Base-by-base conservation (phyloP, 2,113 vertebrate species). In the Sterna hirundo region DNA sequence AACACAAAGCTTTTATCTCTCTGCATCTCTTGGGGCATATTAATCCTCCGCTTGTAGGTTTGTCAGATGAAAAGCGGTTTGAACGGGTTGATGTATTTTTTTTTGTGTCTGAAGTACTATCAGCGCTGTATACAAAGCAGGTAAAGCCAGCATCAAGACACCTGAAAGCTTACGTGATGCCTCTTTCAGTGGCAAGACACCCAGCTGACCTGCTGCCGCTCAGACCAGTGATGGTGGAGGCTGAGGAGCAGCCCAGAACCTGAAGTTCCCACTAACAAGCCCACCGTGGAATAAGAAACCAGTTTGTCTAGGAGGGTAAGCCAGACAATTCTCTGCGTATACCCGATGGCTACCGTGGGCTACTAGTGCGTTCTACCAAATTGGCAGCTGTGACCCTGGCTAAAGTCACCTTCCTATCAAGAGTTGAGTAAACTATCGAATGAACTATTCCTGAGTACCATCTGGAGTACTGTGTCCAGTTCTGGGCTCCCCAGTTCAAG, bases 41-140 rank as follows among this genome's bases (percentile, higher is more conserved):
- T 76, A 96, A 97, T 86, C 40, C 72, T 52, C 94, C 72, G 19
- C 46, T 93, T 85, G 69, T 29, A 85, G 60, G 36, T 66, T 72
- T 90, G 70, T 84, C 87, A 90, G 85, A 82, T 55, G 61, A 83
- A 94, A 93, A 96, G 75, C 49, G 52, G 51, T 54, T 78, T 55
- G 40, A 83, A 65, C 21, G 30, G 49, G 34, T 83, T 79, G 36
- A 4, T 40, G 4, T 61, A 6, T 54, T 55, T 60, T 83, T 92
- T 83, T 52, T 30, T 70, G 60, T 54, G 68, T 44, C 77, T 87
- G 65, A 92, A 93, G 72, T 64, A 54, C n/a, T 40, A 9, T 16
- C 19, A 27, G 5, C 44, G 55, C 69, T 66, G 20, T 40, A 20
- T 30, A 55, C 30, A 22, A 64, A 76, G 68, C 40, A 42, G 26